Percentiles rank a stretch among this genome's conserved stretches.
These are phyloP conservation scores for Pachydiplax longipennis DNA, from an alignment of 2,888 invertebrate genomes.

Conservation along the genomic window DNA sequence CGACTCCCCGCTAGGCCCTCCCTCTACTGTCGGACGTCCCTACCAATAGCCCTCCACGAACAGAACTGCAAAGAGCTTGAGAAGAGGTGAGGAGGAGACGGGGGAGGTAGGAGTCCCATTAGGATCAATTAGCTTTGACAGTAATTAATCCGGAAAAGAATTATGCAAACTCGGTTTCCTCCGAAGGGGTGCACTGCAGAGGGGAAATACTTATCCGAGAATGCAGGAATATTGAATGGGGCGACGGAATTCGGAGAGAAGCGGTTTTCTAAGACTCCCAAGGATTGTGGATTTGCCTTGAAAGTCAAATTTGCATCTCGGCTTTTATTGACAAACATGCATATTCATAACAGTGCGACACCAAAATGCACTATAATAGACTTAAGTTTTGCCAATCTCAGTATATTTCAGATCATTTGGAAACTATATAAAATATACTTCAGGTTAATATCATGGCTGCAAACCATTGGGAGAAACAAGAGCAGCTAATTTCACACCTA, in stretches of 20 bases:
- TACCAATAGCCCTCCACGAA: background rate
- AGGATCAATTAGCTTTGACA: conserved; percentile 51
- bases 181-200: background rate
- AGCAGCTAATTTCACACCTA: no score
- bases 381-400: no score
- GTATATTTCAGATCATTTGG: no score
- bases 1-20: background rate
- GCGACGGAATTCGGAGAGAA: background rate
- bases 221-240: background rate
- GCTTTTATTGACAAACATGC: no score
- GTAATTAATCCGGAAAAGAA: conserved; percentile 50
- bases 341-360: no score
- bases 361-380: no score
- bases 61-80: background rate
- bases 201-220: background rate
- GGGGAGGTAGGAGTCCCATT: conserved; percentile 46
- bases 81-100: background rate
- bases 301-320: background rate
- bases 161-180: conserved; percentile 49
- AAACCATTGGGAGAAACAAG: no score
- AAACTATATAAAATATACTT: no score
- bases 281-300: background rate
- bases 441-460: no score
- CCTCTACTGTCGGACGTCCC: background rate
- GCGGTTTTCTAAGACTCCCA: background rate